Conservation (phyloP, 30 jellyfish, hydroid and myxozoan species). For the Sanderia malayensis region DNA sequence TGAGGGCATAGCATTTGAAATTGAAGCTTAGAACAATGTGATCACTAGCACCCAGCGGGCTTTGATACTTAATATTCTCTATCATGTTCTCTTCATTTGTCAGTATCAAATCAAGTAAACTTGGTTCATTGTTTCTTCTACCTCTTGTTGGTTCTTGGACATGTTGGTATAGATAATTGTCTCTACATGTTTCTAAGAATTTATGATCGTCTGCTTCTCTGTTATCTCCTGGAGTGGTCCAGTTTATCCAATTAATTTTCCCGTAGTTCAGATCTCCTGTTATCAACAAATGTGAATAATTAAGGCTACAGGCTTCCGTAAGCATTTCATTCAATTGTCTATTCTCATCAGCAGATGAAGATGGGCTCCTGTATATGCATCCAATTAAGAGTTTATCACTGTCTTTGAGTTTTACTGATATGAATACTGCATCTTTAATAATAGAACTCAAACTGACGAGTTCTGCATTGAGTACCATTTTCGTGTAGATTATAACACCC, state of each 20-base stretch:
- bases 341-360: background rate
- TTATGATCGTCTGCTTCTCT: background rate
- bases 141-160: no score
- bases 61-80: no score
- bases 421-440: background rate
- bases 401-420: background rate
- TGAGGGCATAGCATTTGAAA: no score
- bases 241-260: background rate
- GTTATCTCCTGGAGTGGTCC: background rate
- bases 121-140: no score
- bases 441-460: background rate
- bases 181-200: background rate
- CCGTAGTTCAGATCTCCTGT: background rate
- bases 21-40: no score
- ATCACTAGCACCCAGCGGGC: no score
- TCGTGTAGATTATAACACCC: background rate
- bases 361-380: background rate
- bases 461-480: background rate
- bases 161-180: background rate
- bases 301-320: constrained; percentile 1
- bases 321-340: background rate
- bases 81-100: no score
- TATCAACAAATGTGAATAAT: background rate
- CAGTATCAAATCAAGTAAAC: no score
- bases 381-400: background rate